A percentile compares a stretch with the other conserved stretches of the same genome.
Conservation (phyloP, 2,113 vertebrate species). For the Cisticola juncidis region DNA sequence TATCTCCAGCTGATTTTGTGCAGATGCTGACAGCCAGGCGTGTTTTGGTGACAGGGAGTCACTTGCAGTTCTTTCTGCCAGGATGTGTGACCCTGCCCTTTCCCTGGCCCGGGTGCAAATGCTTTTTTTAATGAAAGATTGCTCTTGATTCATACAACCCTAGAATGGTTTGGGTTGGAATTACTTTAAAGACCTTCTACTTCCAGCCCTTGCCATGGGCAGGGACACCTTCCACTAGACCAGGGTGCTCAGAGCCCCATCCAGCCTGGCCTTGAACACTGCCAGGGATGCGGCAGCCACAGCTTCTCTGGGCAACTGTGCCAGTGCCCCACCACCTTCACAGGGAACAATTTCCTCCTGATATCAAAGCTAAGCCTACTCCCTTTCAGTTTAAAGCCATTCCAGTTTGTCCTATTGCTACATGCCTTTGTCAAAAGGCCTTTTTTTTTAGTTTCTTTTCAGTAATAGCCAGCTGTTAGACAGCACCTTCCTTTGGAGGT, state of each 20-base stretch:
- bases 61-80: background rate
- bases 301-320: background rate
- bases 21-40: background rate
- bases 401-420: background rate
- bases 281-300: background rate
- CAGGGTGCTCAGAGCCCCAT: background rate
- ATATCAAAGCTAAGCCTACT: background rate
- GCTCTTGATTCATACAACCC: background rate
- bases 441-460: background rate
- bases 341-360: background rate
- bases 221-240: background rate
- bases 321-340: background rate
- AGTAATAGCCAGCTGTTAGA: background rate
- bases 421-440: background rate
- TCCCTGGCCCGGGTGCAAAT: background rate
- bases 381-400: background rate
- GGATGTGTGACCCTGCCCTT: background rate
- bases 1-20: background rate
- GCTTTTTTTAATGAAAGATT: background rate
- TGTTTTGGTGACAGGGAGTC: background rate
- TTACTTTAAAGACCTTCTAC: background rate
- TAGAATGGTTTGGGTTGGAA: background rate
- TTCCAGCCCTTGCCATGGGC: background rate
- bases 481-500: background rate
- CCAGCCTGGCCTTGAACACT: background rate